Evolutionary conservation across 1,140 invertebrate species (phyloP), one percentile per base, ranked within the genome.

Genomic region (Lepidurus arcticus): DNA sequence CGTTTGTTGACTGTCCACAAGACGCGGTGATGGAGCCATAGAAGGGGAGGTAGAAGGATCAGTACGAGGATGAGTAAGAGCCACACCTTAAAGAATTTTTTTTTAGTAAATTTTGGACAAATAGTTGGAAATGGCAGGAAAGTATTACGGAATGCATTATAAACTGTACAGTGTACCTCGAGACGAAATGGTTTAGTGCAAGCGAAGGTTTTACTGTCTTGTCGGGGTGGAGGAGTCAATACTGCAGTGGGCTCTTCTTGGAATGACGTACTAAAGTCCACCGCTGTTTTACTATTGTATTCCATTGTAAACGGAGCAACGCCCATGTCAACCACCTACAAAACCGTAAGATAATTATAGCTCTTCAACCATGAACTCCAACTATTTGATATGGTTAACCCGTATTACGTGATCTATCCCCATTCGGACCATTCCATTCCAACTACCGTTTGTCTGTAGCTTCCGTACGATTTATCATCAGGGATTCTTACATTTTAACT

Each of bases 261-360:
- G 78, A 85, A 86, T 7, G 85, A 81, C 9, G 83, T 80, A 1
- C 84, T 86, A 81, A 87, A 87, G 78, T 86, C 85, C 24, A 86
- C 82, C 16, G 84, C 86, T 75, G 82, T 81, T 9, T 83, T 82
- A 21, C 86, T 79, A 42, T 82, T 80, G 73, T 85, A 81, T n/a
- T 85, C 86, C 44, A 87, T 85, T 7, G 86, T 86, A 77, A 87
- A 83, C 7, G 83, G 83, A 8, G 84, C 84, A 8, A 84, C 82
- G 2, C 85, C 87, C 21, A 87, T 75, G 80, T 87, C 86, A 42
- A 84, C 86, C 79, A 80, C 81, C 83, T 84, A 65, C 7, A 13
- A 13, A 74, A 44, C 13, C 21, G 73, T 43, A 44, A 42, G 11
- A 75, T 4, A 24, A 26, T 24, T 74, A 21, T 16, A 42, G 43